A percentile compares a stretch with the other conserved stretches of the same genome.
Evolutionary conservation across 2,113 vertebrate genomes (phyloP).

Genomic region (Suncus etruscus): DNA sequence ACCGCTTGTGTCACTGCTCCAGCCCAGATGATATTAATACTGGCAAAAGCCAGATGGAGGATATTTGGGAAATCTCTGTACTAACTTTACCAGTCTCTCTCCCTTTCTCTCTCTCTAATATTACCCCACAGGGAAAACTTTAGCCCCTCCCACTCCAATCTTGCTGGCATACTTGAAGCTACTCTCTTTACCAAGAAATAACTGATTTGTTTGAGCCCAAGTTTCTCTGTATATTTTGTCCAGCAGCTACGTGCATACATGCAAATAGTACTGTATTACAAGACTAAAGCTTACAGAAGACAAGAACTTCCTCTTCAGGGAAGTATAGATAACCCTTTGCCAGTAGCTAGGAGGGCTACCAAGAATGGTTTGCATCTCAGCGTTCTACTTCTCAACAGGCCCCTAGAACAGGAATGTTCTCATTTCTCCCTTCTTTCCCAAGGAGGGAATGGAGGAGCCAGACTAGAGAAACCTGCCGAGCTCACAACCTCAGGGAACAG

Average conservation of each 20-base stretch:
- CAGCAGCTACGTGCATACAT: background rate
- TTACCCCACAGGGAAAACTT: background rate
- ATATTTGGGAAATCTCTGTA: background rate
- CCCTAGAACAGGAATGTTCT: too few relatives aligned
- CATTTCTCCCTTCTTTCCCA: background rate
- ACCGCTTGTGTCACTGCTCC: too few relatives aligned
- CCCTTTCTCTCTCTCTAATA: background rate
- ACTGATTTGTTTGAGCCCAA: background rate
- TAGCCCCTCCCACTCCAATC: too few relatives aligned
- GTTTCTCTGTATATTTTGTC: conserved; percentile 21
- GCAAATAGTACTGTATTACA: background rate
- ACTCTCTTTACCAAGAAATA: conserved; percentile 3
- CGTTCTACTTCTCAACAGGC: too few relatives aligned
- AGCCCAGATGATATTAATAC: background rate
- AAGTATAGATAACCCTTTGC: background rate
- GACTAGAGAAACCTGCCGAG: background rate
- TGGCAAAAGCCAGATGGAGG: background rate
- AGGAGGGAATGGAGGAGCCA: background rate
- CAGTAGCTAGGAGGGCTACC: too few relatives aligned
- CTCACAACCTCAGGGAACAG: background rate
- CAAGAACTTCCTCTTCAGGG: background rate
- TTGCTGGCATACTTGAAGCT: background rate
- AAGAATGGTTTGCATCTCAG: too few relatives aligned
- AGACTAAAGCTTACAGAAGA: background rate
- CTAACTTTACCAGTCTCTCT: background rate